Base-by-base conservation (phyloP, 2,888 invertebrate genomes). In the Drosophila falleni region DNA sequence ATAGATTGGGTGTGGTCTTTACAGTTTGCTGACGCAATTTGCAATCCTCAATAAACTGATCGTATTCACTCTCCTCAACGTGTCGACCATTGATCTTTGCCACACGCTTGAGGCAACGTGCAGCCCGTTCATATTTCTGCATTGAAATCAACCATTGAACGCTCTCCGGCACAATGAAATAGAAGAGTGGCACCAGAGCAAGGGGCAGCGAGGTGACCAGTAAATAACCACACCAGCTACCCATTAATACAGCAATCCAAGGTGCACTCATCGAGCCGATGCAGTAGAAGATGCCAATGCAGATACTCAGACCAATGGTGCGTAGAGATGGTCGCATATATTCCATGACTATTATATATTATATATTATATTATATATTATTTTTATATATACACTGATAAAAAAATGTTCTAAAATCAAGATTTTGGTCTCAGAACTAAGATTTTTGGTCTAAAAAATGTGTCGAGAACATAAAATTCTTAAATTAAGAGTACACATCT, bases 281-380 rank as follows among this genome's bases (percentile, higher is more conserved):
- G 54, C 94, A 94, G 81, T 95, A 94, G 83, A 94, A 94, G 31
- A 94, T 66, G 0, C 94, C 95, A 71, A 94, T 94, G 74, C 94
- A 94, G 13, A 95, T 88, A 87, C 94, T 95, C 16, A 95, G 90
- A 9, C 94, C 94, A 23, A 94, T 86, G 0, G 94, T 92, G 66
- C 95, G 91, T 90, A 94, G 91, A 6, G 90, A 86, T 3, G 91
- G 91, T 1, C 90, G 89, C 51, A 94, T 92, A 77, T 95, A 95
- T 88, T 95, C 95, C 94, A 95, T 93, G 35, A 95, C 94, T 94
- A n/a, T n/a, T n/a, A n/a, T n/a, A n/a, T n/a, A n/a, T n/a, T n/a
- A n/a, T n/a, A n/a, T n/a, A n/a, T n/a, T n/a, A n/a, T n/a, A n/a
- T n/a, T n/a, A n/a, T n/a, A n/a, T n/a, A n/a, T n/a, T n/a, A n/a